Conservation (phyloP, 2,888 invertebrate species). For the Drosophila helvetica region DNA sequence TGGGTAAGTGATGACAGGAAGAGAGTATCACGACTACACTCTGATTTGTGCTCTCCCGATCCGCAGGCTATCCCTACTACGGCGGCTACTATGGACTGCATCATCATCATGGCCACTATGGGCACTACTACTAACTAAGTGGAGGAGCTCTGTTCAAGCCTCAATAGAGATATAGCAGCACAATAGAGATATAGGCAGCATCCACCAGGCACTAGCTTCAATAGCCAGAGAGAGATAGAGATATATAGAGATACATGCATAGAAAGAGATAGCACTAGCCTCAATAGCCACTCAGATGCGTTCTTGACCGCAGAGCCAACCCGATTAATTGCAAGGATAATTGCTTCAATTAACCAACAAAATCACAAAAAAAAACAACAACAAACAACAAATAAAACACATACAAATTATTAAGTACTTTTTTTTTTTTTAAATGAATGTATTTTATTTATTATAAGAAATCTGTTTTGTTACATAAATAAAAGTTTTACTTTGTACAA, state of each 20-base stretch:
- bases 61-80: slow-evolving; percentile 73
- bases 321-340: slow-evolving; percentile 68
- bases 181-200: slow-evolving; percentile 6
- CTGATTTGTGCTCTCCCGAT: not conserved
- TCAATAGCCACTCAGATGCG: slow-evolving; percentile 43
- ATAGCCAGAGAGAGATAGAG: slow-evolving; percentile 13
- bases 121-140: slow-evolving; percentile 74
- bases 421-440: no score
- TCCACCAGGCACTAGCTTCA: slow-evolving; percentile 24
- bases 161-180: slow-evolving; percentile 33
- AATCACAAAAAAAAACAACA: slow-evolving; percentile 50
- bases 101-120: slow-evolving; percentile 75
- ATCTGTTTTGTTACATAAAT: slow-evolving; percentile 23
- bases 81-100: slow-evolving; percentile 77
- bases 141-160: slow-evolving; percentile 9
- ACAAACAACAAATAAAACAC: slow-evolving; percentile 18
- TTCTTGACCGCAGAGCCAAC: slow-evolving; percentile 55
- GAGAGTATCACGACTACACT: slow-evolving; percentile 1
- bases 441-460: no score
- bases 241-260: slow-evolving; percentile 21
- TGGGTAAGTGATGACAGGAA: slow-evolving; percentile 32
- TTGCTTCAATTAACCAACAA: slow-evolving; percentile 73
- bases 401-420: slow-evolving; percentile 23
- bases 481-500: slow-evolving; percentile 44
- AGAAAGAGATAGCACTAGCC: slow-evolving; percentile 34